Conservation (phyloP, 1,140 invertebrate species). For the Drosophila arawakana region DNA sequence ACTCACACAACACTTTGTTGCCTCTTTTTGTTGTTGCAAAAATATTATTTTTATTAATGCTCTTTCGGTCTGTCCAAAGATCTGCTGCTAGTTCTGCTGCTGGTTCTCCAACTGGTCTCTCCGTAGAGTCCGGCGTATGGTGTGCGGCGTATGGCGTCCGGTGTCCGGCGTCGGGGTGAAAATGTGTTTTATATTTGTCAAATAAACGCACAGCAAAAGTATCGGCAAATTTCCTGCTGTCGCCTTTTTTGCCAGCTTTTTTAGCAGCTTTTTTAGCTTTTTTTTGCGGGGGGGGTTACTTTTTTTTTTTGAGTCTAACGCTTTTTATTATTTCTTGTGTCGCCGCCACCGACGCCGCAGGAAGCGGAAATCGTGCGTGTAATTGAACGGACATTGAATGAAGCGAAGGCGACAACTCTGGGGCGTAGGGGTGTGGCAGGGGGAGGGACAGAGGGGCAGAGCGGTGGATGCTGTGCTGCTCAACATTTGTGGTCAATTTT, state of each 20-base stretch:
- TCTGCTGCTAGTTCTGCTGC: constrained; percentile 9
- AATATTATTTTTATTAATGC: constrained; percentile 81
- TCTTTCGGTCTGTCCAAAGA: constrained; percentile 50
- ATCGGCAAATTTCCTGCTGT: constrained; percentile 38
- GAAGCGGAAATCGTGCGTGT: constrained; percentile 80
- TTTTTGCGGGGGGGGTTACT: neutral
- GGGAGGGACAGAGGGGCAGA: neutral
- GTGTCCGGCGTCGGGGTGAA: constrained; percentile 59
- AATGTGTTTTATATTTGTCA: constrained; percentile 80
- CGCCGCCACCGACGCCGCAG: constrained; percentile 55
- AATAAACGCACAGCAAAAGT: constrained; percentile 70
- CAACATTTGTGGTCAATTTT: constrained; percentile 74
- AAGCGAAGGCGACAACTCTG: constrained; percentile 46
- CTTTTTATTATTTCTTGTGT: constrained; percentile 52
- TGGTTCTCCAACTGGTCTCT: no score
- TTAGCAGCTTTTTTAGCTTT: constrained; percentile 3
- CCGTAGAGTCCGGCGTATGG: neutral
- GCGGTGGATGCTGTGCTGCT: constrained; percentile 9
- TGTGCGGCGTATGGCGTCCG: constrained; percentile 8
- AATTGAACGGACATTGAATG: constrained; percentile 80
- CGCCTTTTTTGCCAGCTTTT: constrained; percentile 30
- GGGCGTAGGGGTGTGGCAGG: neutral
- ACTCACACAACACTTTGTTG: constrained; percentile 33
- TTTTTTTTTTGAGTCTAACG: constrained; percentile 6
- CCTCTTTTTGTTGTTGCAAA: constrained; percentile 47